Conservation (phyloP, 2,888 invertebrate species). For the Volucella zonaria region DNA sequence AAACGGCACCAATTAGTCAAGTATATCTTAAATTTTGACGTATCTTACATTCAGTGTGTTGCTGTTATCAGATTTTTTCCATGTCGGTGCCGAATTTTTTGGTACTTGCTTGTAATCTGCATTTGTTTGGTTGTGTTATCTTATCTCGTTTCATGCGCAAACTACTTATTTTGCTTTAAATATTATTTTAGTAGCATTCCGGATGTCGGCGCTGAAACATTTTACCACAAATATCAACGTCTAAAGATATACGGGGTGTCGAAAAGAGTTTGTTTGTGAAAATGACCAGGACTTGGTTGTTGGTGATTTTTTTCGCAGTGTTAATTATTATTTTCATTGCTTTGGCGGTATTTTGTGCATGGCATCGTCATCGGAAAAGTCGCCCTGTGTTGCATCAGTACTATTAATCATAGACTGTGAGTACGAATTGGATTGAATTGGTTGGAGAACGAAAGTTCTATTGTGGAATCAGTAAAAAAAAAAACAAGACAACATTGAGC, state of each 20-base stretch:
- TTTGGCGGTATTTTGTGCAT: conserved; percentile 20
- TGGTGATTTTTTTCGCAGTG: conserved; percentile 38
- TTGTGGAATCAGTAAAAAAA: neutral
- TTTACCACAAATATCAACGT: neutral
- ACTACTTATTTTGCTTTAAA: conserved; percentile 16
- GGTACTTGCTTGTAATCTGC: conserved; percentile 36
- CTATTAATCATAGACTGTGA: conserved; percentile 12
- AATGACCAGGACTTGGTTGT: conserved; percentile 45
- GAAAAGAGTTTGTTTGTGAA: neutral
- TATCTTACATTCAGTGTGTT: conserved; percentile 3
- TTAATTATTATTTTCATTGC: conserved; percentile 30
- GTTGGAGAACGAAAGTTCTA: neutral
- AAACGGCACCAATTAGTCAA: neutral
- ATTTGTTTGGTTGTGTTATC: conserved; percentile 24
- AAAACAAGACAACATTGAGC: too few relatives aligned
- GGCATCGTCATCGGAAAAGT: conserved; percentile 7
- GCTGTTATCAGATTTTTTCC: conserved; percentile 2
- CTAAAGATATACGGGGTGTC: neutral
- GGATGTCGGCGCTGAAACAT: neutral
- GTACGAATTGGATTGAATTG: neutral
- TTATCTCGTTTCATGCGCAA: conserved; percentile 30
- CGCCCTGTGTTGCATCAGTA: conserved; percentile 27
- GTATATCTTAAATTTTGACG: conserved; percentile 34
- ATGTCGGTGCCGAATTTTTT: conserved; percentile 28
- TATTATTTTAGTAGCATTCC: conserved; percentile 24